Evolutionary conservation across 2,888 invertebrate genomes (phyloP), one percentile per base, ranked within the genome.

Genomic region (Synergus itoensis): DNA sequence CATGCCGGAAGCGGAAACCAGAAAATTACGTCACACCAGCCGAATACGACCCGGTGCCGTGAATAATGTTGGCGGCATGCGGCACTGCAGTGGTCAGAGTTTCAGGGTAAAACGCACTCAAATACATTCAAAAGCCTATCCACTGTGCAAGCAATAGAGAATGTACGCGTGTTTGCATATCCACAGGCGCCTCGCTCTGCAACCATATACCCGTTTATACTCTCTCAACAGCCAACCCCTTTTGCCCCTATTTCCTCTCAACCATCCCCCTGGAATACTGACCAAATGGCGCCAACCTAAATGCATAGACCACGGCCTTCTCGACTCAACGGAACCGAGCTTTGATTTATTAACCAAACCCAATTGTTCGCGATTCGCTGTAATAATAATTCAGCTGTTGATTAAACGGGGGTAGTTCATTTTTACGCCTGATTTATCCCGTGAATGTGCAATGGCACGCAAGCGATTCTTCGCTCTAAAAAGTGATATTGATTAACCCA

Each of bases 381-480:
- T 88, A 90, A 91, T 90, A 91, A 91, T 91, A 91, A 90, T 91
- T 89, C 87, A 87, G 87, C 88, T 90, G 90, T 91, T 92, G 90
- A 91, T 92, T 90, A 91, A 90, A 89, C 88, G 88, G 84, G 77
- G 79, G 21, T 45, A 79, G 80, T 81, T 82, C 76, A 79, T 84
- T 79, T 67, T 77, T 79, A 77, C 60, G 69, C 57, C 53, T 79
- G 77, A 79, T 77, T 79, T 79, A 77, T 79, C 53, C 60, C 28
- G 4, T 73, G 73, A 53, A 73, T 73, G 73, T 53, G 73, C 53
- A 73, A 48, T 73, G 73, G 73, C 53, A 73, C 73, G 73, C 73
- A 40, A 73, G 40, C 73, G 53, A 73, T 73, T 73, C 53, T 53
- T 57, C 36, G 36, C 53, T 67, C 40, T 73, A 40, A 36, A 40